Conservation (phyloP, 2,888 invertebrate species). For the Sclerodermus sp. region DNA sequence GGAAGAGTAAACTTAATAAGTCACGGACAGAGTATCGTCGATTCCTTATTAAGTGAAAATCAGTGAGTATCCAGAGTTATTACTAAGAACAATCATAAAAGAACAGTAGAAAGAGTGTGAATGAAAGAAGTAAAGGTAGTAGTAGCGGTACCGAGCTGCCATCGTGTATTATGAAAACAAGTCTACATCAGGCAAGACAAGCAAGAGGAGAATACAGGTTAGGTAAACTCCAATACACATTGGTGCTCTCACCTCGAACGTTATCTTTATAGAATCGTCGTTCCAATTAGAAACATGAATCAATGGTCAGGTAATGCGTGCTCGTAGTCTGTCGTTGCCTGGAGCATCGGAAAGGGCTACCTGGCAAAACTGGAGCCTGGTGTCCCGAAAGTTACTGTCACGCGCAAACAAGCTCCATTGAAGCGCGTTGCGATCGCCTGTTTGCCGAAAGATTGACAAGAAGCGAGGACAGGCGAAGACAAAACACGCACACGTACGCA, state of each 20-base stretch:
- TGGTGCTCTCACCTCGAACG: conserved; percentile 25
- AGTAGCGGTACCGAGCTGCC: too few relatives aligned
- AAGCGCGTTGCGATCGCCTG: conserved; percentile 16
- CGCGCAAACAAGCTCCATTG: conserved; percentile 37
- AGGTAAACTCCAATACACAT: conserved; percentile 8
- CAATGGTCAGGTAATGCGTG: background rate
- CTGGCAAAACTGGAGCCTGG: conserved; percentile 28
- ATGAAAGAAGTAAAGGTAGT: too few relatives aligned
- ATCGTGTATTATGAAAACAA: too few relatives aligned
- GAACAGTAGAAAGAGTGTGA: too few relatives aligned
- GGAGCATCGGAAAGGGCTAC: conserved; percentile 19
- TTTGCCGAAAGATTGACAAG: conserved; percentile 16
- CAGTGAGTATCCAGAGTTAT: too few relatives aligned
- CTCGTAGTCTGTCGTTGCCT: conserved; percentile 6
- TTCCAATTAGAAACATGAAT: conserved; percentile 11
- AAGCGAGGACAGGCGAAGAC: conserved; percentile 10
- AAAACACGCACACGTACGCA: conserved; percentile 13
- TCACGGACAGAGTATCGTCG: too few relatives aligned
- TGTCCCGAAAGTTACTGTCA: conserved; percentile 33
- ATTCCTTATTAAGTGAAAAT: too few relatives aligned
- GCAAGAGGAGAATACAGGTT: too few relatives aligned
- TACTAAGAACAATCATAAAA: too few relatives aligned
- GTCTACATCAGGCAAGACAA: too few relatives aligned
- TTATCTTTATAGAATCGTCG: conserved; percentile 20
- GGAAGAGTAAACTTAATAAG: too few relatives aligned